Conservation (phyloP, 2,797 vertebrate species). For the Mormyrops attenuatus region DNA sequence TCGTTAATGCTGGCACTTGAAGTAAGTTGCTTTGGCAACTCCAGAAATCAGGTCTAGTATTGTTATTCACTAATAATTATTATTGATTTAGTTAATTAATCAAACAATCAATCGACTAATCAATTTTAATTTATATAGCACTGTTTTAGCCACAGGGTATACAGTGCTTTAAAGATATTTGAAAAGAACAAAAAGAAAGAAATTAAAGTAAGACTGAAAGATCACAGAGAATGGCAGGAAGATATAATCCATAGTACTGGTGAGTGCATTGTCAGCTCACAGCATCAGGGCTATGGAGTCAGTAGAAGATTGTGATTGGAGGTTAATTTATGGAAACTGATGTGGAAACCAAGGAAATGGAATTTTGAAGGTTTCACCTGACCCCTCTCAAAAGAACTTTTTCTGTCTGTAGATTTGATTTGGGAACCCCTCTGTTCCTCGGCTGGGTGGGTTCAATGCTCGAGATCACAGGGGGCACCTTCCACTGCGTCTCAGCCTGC, state of each 20-base stretch:
- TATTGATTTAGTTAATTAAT: background rate
- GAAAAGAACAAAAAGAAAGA: background rate
- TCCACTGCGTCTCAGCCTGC: conserved; percentile 75
- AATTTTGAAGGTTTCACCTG: background rate
- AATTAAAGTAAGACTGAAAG: background rate
- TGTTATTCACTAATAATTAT: background rate
- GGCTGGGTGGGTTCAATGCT: conserved; percentile 88
- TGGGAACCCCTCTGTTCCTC: conserved; percentile 87
- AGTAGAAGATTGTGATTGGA: background rate
- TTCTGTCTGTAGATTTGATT: conserved; percentile 71
- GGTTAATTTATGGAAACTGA: background rate
- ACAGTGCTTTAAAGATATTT: background rate
- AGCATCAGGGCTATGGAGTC: background rate
- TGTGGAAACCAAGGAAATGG: background rate
- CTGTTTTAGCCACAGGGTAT: background rate
- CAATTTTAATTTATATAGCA: background rate
- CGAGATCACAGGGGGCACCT: conserved; percentile 75
- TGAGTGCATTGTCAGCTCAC: background rate
- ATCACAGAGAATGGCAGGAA: background rate
- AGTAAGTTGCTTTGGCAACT: background rate
- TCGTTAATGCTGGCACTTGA: background rate
- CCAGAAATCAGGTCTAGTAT: background rate
- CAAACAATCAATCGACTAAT: background rate
- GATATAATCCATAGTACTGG: background rate
- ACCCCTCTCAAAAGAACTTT: background rate